Evolutionary conservation across 2,113 vertebrate genomes (phyloP).

Genomic region (Morone saxatilis): DNA sequence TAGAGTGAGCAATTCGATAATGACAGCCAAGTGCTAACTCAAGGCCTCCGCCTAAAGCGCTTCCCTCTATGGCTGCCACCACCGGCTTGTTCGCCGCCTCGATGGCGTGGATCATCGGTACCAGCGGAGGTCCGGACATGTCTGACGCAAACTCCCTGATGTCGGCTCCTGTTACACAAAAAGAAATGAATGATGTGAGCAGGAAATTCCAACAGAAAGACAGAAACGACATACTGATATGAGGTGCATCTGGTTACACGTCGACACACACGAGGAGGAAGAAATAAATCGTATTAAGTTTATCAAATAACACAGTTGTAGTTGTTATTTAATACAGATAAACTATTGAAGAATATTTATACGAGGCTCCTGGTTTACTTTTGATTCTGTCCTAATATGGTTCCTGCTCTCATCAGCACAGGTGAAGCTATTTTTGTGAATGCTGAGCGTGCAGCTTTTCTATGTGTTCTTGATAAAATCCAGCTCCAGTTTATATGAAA

Average conservation of each 20-base stretch:
- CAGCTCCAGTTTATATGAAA: background rate
- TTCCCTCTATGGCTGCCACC: conserved; percentile 92
- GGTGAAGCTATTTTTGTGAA: background rate
- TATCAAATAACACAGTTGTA: too few relatives aligned
- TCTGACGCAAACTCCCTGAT: conserved; percentile 82
- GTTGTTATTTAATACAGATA: too few relatives aligned
- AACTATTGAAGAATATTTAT: too few relatives aligned
- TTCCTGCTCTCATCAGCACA: background rate
- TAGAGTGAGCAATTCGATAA: conserved; percentile 89
- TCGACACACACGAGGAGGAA: too few relatives aligned
- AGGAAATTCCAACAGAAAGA: background rate
- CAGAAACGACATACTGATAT: background rate
- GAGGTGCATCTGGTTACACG: background rate
- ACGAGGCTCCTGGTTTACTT: background rate
- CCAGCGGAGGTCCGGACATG: conserved; percentile 39
- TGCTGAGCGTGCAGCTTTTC: too few relatives aligned
- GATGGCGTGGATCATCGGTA: conserved; percentile 83
- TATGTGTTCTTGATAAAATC: background rate
- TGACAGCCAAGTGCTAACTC: conserved; percentile 94
- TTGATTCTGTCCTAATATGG: background rate
- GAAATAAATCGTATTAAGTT: too few relatives aligned
- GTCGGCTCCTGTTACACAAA: conserved; percentile 87
- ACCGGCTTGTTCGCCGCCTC: conserved; percentile 89
- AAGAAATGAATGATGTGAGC: background rate
- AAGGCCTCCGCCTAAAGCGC: conserved; percentile 92